A percentile compares a stretch with the other conserved stretches of the same genome.
phyloP scores from a whole-genome alignment of 2,113 vertebrate genomes.

The Raja brachyura region DNA sequence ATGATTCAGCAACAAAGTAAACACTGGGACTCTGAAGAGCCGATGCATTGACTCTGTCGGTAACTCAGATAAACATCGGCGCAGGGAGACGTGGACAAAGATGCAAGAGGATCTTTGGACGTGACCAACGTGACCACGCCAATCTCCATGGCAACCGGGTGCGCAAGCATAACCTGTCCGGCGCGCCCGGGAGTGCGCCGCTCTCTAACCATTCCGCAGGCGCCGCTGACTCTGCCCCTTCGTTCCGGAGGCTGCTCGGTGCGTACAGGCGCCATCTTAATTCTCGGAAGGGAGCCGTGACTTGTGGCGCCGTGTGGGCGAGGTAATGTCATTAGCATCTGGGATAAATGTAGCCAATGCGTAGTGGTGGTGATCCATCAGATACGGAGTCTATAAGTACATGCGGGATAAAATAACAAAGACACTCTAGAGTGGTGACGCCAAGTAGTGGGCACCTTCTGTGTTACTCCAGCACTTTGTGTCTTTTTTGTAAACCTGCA shows the following conservation, averaged over 20 bases:
- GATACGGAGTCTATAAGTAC: neutral
- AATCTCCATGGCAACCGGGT: too few species aligned
- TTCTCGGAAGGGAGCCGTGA: neutral
- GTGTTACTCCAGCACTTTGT: too few species aligned
- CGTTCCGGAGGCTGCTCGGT: neutral
- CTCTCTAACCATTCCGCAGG: neutral
- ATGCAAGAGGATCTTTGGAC: too few species aligned
- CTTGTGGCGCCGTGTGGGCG: neutral
- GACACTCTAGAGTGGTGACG: neutral
- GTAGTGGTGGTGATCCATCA: neutral
- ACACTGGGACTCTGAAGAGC: too few species aligned
- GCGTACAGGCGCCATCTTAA: neutral
- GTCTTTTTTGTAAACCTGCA: too few species aligned
- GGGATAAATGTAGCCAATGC: too few species aligned
- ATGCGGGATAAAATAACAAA: neutral
- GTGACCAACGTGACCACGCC: too few species aligned
- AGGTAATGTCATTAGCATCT: neutral
- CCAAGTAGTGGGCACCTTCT: neutral
- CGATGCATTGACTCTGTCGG: too few species aligned
- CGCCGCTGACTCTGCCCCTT: neutral
- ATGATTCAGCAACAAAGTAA: too few species aligned
- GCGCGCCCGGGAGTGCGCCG: neutral
- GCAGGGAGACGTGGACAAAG: too few species aligned
- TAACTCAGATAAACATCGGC: too few species aligned
- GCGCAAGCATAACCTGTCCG: too few species aligned